Percentiles rank a stretch among this genome's conserved stretches.
Evolutionary conservation across 2,888 invertebrate species (phyloP).

Genomic region (Tryphoninae sp.): DNA sequence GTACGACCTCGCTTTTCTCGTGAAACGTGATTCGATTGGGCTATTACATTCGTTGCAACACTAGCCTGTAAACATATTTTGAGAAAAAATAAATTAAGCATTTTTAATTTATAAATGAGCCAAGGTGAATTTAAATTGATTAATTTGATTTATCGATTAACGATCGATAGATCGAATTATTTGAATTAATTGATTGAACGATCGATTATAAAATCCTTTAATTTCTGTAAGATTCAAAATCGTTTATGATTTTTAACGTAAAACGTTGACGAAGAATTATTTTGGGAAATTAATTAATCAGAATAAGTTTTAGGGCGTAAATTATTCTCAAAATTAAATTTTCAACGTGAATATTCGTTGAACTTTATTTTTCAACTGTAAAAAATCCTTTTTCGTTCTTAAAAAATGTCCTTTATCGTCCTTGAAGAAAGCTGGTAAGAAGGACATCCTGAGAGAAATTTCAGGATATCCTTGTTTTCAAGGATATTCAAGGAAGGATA

Average conservation of each 20-base stretch:
- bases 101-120: neutral
- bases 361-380: neutral
- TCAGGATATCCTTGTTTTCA: neutral
- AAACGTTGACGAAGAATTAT: neutral
- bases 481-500: neutral
- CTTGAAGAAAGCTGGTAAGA: neutral
- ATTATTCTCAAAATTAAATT: neutral
- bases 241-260: neutral
- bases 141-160: neutral
- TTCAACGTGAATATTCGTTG: neutral
- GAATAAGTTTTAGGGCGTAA: neutral
- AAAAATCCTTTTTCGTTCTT: neutral
- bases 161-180: neutral
- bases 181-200: neutral
- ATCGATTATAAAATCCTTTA: too few species aligned
- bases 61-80: conserved; percentile 54
- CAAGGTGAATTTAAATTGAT: neutral
- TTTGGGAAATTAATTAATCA: neutral
- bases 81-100: neutral
- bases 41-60: conserved; percentile 87
- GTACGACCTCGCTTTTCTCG: conserved; percentile 94
- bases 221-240: too few species aligned
- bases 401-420: too few species aligned
- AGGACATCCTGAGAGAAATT: neutral
- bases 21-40: conserved; percentile 96